Conservation (phyloP, 2,888 invertebrate species). For the Ochlodes sylvanus region DNA sequence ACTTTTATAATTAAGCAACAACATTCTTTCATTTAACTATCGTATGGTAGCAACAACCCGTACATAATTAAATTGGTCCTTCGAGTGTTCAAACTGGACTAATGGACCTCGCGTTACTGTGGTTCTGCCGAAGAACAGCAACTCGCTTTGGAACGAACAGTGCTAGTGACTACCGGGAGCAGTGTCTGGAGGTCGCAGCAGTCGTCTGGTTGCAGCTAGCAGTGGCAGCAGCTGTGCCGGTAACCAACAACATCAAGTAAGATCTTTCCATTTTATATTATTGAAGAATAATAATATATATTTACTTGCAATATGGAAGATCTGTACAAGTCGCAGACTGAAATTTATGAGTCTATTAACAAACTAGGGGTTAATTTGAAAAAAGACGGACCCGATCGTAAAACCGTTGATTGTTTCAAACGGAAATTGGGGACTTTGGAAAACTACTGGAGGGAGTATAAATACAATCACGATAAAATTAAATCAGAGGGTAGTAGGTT, state of each 20-base stretch:
- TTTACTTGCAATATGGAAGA: not conserved
- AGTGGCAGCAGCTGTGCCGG: not conserved
- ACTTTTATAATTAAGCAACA: too few species aligned
- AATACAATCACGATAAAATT: conserved; percentile 9
- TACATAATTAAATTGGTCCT: conserved; percentile 1
- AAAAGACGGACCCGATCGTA: not conserved
- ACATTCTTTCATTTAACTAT: not conserved
- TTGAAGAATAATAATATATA: not conserved
- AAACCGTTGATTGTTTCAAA: not conserved
- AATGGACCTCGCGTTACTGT: not conserved
- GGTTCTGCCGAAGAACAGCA: not conserved
- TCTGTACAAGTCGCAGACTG: not conserved
- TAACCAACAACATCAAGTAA: conserved; percentile 10
- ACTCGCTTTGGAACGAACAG: not conserved
- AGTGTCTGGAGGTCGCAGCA: not conserved
- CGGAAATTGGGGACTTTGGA: not conserved
- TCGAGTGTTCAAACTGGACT: not conserved
- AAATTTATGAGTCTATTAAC: not conserved
- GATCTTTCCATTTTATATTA: conserved; percentile 2
- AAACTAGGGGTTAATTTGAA: not conserved
- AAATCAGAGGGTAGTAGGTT: conserved; percentile 14
- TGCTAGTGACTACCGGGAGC: not conserved
- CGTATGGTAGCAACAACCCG: too few species aligned
- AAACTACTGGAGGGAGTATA: not conserved
- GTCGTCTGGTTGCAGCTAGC: not conserved